Evolutionary conservation across 2,113 vertebrate genomes (phyloP), one percentile per base, ranked within the genome.

Genomic region (Redunca redunca): DNA sequence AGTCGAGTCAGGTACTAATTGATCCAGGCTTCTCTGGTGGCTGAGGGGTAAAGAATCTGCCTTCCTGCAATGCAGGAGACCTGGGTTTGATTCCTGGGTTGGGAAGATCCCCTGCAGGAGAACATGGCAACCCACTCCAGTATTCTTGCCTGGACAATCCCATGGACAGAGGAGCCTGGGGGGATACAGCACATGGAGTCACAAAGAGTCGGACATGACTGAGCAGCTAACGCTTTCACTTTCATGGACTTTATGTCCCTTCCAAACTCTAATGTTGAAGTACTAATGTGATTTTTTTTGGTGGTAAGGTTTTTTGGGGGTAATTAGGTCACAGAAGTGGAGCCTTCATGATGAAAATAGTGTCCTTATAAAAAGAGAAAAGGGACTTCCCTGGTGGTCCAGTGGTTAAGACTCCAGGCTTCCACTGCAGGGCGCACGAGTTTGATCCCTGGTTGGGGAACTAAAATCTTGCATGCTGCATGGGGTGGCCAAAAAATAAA

Each of bases 361-460:
- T 57, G 60, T 58, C 40, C 40, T 71, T 57, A 30, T 28, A 82
- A 57, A 10, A 71, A 48, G 58, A 64, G 28, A 67, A 64, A 46
- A 16, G 74, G 25, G 25, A 78, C 7, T 78, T 78, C 74, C 43
- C 14, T 78, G 43, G 7, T 43, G 40, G 74, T 15, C 25, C 43
- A 46, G 14, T 46, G 25, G 25, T 46, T 46, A 78, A 46, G 43
- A 78, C 74, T 46, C 25, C 7, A 2, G 43, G 74, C 25, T 28
- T 78, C 13, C 7, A 2, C 43, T 46, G 25, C 13, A 16, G 14
- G 13, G 7, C 2, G 12, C 25, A 46, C 0, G 0, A 46, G 25
- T 78, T 46, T 2, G 7, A 28, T 78, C 43, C 74, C 14, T 78
- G 43, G 43, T 28, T 43, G 13, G 74, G 25, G 7, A 46, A 78